phyloP scores from a whole-genome alignment of 2,888 invertebrate genomes.

The Hanleya hanleyi region DNA sequence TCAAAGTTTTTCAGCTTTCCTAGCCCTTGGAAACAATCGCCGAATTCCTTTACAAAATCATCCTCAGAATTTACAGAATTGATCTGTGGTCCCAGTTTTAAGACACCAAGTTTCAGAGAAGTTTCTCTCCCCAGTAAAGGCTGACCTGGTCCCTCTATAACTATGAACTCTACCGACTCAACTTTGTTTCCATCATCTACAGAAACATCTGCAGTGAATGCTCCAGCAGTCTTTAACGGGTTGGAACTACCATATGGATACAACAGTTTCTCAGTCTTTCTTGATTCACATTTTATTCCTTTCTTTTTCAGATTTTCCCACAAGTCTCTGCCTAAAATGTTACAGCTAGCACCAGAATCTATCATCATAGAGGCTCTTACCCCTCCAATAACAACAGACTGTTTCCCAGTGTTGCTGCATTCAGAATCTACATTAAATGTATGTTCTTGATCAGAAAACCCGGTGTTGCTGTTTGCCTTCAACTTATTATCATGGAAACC shows the following conservation, averaged over 20 bases:
- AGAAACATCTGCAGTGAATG: slow-evolving; percentile 20
- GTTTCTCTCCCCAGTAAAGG: slow-evolving; percentile 7
- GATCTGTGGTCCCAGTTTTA: not conserved
- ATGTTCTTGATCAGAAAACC: too few species aligned
- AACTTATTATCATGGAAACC: too few species aligned
- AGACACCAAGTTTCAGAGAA: not conserved
- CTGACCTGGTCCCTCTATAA: slow-evolving; percentile 19
- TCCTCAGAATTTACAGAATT: not conserved
- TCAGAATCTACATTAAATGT: not conserved
- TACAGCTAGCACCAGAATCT: slow-evolving; percentile 30
- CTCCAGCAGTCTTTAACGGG: slow-evolving; percentile 1
- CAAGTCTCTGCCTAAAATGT: slow-evolving; percentile 17
- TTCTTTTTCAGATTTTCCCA: slow-evolving; percentile 26
- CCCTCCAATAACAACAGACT: slow-evolving; percentile 6
- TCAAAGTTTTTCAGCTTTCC: not conserved
- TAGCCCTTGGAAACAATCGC: slow-evolving; percentile 2
- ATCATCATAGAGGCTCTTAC: slow-evolving; percentile 17
- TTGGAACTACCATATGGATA: slow-evolving; percentile 34
- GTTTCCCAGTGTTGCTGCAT: not conserved
- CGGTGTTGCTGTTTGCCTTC: too few species aligned
- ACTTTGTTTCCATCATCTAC: not conserved
- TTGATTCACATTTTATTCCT: slow-evolving; percentile 21
- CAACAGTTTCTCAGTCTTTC: slow-evolving; percentile 14
- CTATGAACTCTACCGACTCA: slow-evolving; percentile 21
- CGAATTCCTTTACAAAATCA: not conserved